Base-by-base conservation (phyloP, 2,797 vertebrate genomes). In the Caiman crocodilus region DNA sequence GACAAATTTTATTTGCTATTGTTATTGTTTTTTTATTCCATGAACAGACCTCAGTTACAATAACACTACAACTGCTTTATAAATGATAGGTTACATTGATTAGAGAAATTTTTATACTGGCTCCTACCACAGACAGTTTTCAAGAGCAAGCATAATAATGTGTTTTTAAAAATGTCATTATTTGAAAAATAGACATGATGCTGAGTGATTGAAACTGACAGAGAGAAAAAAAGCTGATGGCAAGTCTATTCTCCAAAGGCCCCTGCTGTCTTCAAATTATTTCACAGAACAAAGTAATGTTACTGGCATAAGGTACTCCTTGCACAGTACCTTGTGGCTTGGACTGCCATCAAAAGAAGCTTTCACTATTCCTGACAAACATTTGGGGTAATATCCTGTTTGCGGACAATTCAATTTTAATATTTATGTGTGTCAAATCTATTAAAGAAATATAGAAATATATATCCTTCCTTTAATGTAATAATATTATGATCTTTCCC, bases 171-270 rank as follows among this genome's bases (percentile, higher is more conserved):
- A 90, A 95, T 88, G 87, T 59, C 59, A 18, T 94, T 94, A 91
- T 89, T 94, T 94, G 88, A 95, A 92, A 90, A 91, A 89, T 80
- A 78, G 90, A 94, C 78, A 3, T 94, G 89, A 92, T 92, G 94
- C 86, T 91, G 67, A 56, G 79, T 92, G 95, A 95, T 88, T 94
- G 86, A 94, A 88, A 67, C 86, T 94, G 93, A 90, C 94, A 87
- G 85, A 76, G 85, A 76, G 64, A 71, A 91, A 88, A 84, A 80
- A 91, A 90, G 56, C 82, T 88, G 84, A 77, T 87, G 59, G 85
- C 74, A 82, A 79, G 79, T 85, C 18, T 85, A 85, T 94, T 77
- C 94, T 90, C 95, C 61, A 69, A 89, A 88, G 94, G 79, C 75
- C 42, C 0, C 84, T 93, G 85, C 91, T 92, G 85, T 92, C 90